These are phyloP conservation scores for Hypena proboscidalis DNA, from an alignment of 2,888 invertebrate genomes.

Conservation along the genomic window DNA sequence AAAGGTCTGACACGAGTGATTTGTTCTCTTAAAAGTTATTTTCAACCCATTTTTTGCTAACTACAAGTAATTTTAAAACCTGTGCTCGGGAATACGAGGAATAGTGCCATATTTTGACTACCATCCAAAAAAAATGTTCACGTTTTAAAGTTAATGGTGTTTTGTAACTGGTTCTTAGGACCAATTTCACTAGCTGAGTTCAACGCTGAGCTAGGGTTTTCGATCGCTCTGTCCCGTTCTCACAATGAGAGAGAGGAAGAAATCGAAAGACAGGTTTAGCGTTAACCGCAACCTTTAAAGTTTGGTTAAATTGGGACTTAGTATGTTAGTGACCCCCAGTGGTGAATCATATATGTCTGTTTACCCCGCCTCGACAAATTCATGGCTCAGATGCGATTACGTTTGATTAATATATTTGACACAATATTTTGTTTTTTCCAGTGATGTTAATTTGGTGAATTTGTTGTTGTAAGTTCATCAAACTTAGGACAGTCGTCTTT, in stretches of 20 bases:
- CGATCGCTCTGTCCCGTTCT: too few relatives aligned
- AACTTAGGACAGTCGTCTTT: constrained; percentile 22
- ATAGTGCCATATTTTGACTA: constrained; percentile 53
- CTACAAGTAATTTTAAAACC: constrained; percentile 24
- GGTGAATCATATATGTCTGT: constrained; percentile 67
- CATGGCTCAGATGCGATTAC: constrained; percentile 31
- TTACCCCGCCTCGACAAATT: constrained; percentile 55
- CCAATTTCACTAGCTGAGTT: too few relatives aligned
- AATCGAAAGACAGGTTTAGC: too few relatives aligned
- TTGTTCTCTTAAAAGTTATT: constrained; percentile 18
- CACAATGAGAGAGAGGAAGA: too few relatives aligned
- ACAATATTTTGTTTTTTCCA: constrained; percentile 38
- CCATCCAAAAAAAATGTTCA: constrained; percentile 46
- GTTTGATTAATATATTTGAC: constrained; percentile 47
- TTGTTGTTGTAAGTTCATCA: constrained; percentile 30
- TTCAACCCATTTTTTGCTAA: constrained; percentile 30
- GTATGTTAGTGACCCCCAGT: constrained; percentile 65
- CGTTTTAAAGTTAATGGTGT: constrained; percentile 55
- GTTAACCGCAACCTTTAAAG: too few relatives aligned
- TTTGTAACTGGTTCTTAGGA: constrained; percentile 69
- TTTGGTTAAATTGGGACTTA: too few relatives aligned
- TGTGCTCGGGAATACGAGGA: constrained; percentile 47
- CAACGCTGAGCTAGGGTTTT: too few relatives aligned
- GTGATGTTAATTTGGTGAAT: constrained; percentile 20
- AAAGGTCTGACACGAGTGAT: constrained; percentile 26